Percentiles rank a stretch among this genome's conserved stretches.
These are phyloP conservation scores for Gavialis gangeticus DNA, from an alignment of 2,113 vertebrate species.

Conservation along the genomic window DNA sequence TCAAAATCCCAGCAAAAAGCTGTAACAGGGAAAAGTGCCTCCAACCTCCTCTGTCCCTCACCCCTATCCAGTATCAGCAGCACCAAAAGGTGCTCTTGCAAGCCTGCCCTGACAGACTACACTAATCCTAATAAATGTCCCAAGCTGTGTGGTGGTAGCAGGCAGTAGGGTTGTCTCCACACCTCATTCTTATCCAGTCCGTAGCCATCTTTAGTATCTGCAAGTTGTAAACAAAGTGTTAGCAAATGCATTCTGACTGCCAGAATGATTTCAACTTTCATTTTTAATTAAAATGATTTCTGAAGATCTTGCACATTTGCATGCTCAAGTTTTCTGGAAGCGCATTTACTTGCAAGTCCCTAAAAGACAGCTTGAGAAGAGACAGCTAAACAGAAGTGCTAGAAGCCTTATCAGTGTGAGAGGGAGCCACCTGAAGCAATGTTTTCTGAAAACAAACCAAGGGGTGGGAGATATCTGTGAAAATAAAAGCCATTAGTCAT, in stretches of 20 bases:
- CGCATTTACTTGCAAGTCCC: not conserved
- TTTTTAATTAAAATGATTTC: not conserved
- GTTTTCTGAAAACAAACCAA: not conserved
- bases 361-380: not conserved
- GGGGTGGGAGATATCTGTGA: not conserved
- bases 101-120: fast-evolving
- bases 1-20: not conserved
- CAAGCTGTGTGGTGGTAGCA: not conserved
- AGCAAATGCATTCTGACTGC: not conserved
- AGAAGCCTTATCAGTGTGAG: not conserved
- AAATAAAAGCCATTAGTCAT: not conserved
- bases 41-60: not conserved
- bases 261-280: not conserved
- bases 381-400: not conserved
- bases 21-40: not conserved
- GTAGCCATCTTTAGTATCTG: not conserved
- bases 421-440: fast-evolving
- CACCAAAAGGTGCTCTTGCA: not conserved
- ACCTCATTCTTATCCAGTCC: not conserved
- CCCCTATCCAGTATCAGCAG: not conserved
- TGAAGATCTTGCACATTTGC: not conserved
- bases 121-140: not conserved
- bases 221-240: not conserved
- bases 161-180: not conserved
- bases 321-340: not conserved